Percentiles rank a stretch among this genome's conserved stretches.
phyloP scores from a whole-genome alignment of 2,113 vertebrate species.

The Microtus montanus region DNA sequence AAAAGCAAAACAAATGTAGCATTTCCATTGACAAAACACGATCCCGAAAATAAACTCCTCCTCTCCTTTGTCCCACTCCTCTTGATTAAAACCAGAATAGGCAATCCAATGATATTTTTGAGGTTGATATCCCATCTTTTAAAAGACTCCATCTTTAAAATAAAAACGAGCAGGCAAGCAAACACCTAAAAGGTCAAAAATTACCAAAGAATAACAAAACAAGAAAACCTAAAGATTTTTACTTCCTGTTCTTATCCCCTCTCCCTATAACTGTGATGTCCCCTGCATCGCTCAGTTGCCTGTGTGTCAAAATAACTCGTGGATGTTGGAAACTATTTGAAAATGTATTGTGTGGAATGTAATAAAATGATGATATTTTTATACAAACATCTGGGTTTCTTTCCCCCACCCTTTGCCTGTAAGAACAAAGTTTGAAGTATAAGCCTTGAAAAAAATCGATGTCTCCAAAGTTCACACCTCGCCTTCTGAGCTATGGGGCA shows the following conservation, averaged over 20 bases:
- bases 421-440: conserved; percentile 65
- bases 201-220: conserved; percentile 86
- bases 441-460: conserved; percentile 49
- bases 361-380: conserved; percentile 99
- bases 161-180: conserved; percentile 70
- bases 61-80: conserved; percentile 49
- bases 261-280: conserved; percentile 81
- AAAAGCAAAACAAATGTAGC: neutral
- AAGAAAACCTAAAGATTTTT: conserved; percentile 83
- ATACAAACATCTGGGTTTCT: conserved; percentile 89
- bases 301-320: conserved; percentile 92
- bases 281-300: conserved; percentile 87
- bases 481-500: conserved; percentile 53
- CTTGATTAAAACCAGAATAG: conserved; percentile 73
- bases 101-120: conserved; percentile 55
- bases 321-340: conserved; percentile 93
- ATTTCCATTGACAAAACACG: conserved; percentile 53
- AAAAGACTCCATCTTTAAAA: conserved; percentile 79
- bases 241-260: conserved; percentile 81
- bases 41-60: conserved; percentile 53
- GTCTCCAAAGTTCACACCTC: conserved; percentile 60
- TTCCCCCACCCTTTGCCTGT: conserved; percentile 72
- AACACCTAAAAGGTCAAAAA: conserved; percentile 74
- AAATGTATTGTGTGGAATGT: conserved; percentile 96
- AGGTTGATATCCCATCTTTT: conserved; percentile 52